A percentile compares a stretch with the other conserved stretches of the same genome.
These are phyloP conservation scores for Pristionchus fissidentatus DNA, from an alignment of 2,888 invertebrate species.

Conservation along the genomic window DNA sequence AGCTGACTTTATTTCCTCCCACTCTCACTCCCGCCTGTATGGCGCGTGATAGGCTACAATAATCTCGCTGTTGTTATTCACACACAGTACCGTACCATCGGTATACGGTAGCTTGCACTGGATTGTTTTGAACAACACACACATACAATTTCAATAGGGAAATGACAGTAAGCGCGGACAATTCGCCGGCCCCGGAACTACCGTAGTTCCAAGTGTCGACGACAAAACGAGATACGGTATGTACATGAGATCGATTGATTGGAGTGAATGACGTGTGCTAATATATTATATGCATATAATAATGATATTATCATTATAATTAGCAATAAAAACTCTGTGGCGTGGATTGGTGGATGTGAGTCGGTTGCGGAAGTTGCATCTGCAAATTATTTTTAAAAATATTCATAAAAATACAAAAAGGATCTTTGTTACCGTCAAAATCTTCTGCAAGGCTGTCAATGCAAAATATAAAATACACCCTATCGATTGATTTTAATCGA, in stretches of 20 bases:
- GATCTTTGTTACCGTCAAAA: too few species aligned
- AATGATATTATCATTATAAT: not conserved
- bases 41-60: not conserved
- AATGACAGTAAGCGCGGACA: not conserved
- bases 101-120: not conserved
- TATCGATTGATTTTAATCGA: not conserved
- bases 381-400: not conserved
- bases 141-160: not conserved
- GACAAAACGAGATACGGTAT: too few species aligned
- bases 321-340: slow-evolving; percentile 33
- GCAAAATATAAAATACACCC: not conserved
- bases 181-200: not conserved
- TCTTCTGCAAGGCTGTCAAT: not conserved
- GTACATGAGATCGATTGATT: not conserved
- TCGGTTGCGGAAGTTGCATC: not conserved
- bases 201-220: not conserved
- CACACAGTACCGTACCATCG: not conserved
- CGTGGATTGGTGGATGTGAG: slow-evolving; percentile 27
- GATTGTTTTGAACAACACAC: not conserved
- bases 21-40: not conserved
- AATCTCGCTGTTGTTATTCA: not conserved
- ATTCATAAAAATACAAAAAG: not conserved
- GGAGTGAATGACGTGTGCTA: too few species aligned
- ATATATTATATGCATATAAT: too few species aligned
- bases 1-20: not conserved